A percentile compares a stretch with the other conserved stretches of the same genome.
phyloP scores from a whole-genome alignment of 1,140 invertebrate genomes.

The Aleiodes sp. region DNA sequence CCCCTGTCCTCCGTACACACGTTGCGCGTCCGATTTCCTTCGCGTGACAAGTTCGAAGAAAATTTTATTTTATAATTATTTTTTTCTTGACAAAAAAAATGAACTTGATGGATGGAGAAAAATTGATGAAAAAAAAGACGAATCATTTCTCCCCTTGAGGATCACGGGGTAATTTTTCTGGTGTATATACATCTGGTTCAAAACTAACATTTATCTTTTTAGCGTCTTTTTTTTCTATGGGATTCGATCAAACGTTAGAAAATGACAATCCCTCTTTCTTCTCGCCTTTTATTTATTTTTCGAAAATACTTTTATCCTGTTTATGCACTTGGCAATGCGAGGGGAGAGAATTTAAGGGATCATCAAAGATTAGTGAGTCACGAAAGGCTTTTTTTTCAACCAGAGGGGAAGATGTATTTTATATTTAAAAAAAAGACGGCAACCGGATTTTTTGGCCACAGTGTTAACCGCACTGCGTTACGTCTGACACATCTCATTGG shows the following conservation, averaged over 20 bases:
- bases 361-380: constrained; percentile 44
- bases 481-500: constrained; percentile 13
- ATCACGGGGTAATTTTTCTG: too few relatives aligned
- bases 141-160: too few relatives aligned
- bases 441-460: background rate
- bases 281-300: background rate
- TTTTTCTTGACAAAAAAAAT: background rate
- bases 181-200: too few relatives aligned
- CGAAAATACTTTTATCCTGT: constrained; percentile 4
- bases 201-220: too few relatives aligned
- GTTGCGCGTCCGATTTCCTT: constrained; percentile 11
- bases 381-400: constrained; percentile 25
- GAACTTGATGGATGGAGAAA: background rate
- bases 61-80: background rate
- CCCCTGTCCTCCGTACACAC: constrained; percentile 45
- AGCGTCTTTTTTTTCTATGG: too few relatives aligned
- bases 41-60: background rate
- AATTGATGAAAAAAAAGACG: background rate
- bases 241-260: too few relatives aligned
- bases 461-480: background rate
- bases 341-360: constrained; percentile 13
- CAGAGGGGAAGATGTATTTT: background rate
- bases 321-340: constrained; percentile 9
- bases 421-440: background rate
- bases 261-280: background rate